Percentiles rank a stretch among this genome's conserved stretches.
Evolutionary conservation across 1,140 invertebrate genomes (phyloP).

Genomic region (Elysia chlorotica): DNA sequence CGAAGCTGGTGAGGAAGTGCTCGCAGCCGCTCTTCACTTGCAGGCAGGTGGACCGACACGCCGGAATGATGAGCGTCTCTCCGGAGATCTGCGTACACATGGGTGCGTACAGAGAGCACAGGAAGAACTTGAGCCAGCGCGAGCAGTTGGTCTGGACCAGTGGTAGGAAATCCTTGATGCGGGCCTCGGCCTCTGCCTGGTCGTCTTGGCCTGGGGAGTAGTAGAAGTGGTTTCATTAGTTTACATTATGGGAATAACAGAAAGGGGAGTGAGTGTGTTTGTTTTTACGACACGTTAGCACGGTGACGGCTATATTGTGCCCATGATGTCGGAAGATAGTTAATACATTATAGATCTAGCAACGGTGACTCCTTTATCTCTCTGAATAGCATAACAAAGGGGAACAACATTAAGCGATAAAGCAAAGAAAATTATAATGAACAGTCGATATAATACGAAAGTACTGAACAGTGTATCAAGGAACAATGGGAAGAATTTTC

Average conservation of each 20-base stretch:
- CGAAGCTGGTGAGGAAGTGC: constrained; percentile 57
- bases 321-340: background rate
- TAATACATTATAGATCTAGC: background rate
- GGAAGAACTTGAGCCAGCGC: constrained; percentile 85
- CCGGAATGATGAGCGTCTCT: constrained; percentile 60
- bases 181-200: constrained; percentile 54
- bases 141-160: constrained; percentile 72
- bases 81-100: constrained; percentile 74
- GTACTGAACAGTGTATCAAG: no score
- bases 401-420: no score
- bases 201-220: constrained; percentile 34
- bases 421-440: no score
- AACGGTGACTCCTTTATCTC: background rate
- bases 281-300: no score
- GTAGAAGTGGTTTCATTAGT: no score
- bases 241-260: no score
- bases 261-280: background rate
- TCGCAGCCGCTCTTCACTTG: constrained; percentile 61
- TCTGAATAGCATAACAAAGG: background rate
- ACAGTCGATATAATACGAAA: no score
- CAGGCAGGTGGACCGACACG: constrained; percentile 61
- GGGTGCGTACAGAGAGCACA: constrained; percentile 92
- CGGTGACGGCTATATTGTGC: no score
- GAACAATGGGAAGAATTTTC: no score
- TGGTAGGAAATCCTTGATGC: constrained; percentile 61